Evolutionary conservation across 2,888 invertebrate genomes (phyloP).

Genomic region (Apotomis turbidana): DNA sequence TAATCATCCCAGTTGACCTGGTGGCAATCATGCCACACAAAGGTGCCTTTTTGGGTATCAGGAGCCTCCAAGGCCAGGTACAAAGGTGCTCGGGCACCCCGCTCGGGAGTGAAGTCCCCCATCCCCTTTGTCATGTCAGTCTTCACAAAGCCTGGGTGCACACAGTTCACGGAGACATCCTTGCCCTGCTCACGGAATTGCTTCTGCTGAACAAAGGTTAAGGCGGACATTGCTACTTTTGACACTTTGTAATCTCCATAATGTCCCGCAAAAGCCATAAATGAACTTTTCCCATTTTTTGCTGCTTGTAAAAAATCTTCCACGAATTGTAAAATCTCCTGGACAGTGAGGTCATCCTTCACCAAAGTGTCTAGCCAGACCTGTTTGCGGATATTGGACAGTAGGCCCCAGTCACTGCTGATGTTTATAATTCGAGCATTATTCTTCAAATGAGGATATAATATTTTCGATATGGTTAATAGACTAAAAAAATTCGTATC

Average conservation of each 20-base stretch:
- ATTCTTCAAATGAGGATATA: slow-evolving; percentile 88
- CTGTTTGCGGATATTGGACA: slow-evolving; percentile 77
- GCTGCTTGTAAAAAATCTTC: slow-evolving; percentile 83
- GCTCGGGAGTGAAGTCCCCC: slow-evolving; percentile 76
- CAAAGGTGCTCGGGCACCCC: slow-evolving; percentile 74
- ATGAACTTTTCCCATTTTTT: slow-evolving; percentile 73
- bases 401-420: slow-evolving; percentile 85
- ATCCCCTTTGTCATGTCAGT: slow-evolving; percentile 80
- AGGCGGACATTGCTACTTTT: slow-evolving; percentile 77
- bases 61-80: slow-evolving; percentile 77
- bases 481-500: slow-evolving; percentile 89
- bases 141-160: slow-evolving; percentile 79
- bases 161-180: slow-evolving; percentile 77
- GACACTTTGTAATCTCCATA: slow-evolving; percentile 81
- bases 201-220: slow-evolving; percentile 78
- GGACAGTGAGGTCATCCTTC: slow-evolving; percentile 77
- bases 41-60: slow-evolving; percentile 74
- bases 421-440: slow-evolving; percentile 91
- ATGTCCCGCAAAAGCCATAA: slow-evolving; percentile 74
- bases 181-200: slow-evolving; percentile 78
- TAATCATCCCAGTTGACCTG: slow-evolving; percentile 81
- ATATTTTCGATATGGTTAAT: slow-evolving; percentile 84
- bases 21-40: slow-evolving; percentile 79
- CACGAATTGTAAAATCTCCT: slow-evolving; percentile 81
- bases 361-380: slow-evolving; percentile 72